A percentile compares a stretch with the other conserved stretches of the same genome.
These are phyloP conservation scores for Drosophila tristis DNA, from an alignment of 1,140 invertebrate genomes.

Conservation along the genomic window DNA sequence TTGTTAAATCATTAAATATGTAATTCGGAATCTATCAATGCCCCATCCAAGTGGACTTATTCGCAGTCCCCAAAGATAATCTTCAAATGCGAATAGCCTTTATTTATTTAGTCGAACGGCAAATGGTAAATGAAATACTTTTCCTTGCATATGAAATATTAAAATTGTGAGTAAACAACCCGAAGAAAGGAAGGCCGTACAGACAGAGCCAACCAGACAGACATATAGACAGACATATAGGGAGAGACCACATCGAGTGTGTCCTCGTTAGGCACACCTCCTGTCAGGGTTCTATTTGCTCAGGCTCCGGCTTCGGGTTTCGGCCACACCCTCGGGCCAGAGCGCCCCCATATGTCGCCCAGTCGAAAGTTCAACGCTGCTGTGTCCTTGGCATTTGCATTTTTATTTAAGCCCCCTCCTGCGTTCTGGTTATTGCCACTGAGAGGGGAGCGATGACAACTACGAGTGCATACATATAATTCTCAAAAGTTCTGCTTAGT, in stretches of 20 bases:
- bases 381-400: constrained; percentile 67
- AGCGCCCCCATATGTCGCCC: constrained; percentile 51
- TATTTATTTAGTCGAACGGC: constrained; percentile 11
- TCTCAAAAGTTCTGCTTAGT: constrained; percentile 52
- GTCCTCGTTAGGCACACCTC: constrained; percentile 59
- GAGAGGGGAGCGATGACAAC: constrained; percentile 34
- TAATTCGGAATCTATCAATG: constrained; percentile 2
- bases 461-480: constrained; percentile 53
- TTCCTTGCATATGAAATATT: constrained; percentile 49
- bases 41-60: constrained; percentile 9
- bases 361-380: constrained; percentile 62
- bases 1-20: too few species aligned
- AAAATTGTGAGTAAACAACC: constrained; percentile 50
- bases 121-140: constrained; percentile 37
- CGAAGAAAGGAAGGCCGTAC: constrained; percentile 29
- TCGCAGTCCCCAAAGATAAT: constrained; percentile 27
- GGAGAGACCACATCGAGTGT: constrained; percentile 16
- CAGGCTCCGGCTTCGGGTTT: constrained; percentile 31
- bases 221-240: constrained; percentile 13
- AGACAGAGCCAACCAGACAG: constrained; percentile 8
- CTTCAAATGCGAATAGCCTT: constrained; percentile 23
- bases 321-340: constrained; percentile 24
- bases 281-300: constrained; percentile 52
- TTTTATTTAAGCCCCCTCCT: constrained; percentile 57
- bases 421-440: constrained; percentile 63